Conservation (phyloP, 2,888 invertebrate species). For the Sympetrum striolatum region DNA sequence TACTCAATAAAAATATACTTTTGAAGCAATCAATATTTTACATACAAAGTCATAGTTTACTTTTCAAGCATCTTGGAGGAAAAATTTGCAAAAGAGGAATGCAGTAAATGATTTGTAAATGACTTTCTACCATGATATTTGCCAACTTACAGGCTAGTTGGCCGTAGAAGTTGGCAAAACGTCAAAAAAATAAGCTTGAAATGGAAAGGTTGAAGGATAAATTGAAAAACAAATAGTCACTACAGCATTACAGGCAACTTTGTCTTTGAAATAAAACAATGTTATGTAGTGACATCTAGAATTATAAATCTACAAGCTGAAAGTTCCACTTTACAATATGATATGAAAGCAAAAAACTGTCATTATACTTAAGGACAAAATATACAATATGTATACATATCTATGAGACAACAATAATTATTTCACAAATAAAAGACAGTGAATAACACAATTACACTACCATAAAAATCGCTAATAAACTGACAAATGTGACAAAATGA, state of each 20-base stretch:
- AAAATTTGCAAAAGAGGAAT: neutral
- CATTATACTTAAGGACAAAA: neutral
- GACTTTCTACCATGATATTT: neutral
- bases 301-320: neutral
- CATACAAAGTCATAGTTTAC: neutral
- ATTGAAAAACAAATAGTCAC: neutral
- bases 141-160: neutral
- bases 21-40: slow-evolving; percentile 6
- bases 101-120: neutral
- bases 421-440: neutral
- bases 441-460: neutral
- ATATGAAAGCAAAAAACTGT: neutral
- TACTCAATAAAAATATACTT: neutral
- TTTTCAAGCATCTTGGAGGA: slow-evolving; percentile 26
- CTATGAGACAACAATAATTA: neutral
- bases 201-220: neutral
- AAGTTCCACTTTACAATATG: neutral
- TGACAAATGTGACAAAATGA: neutral
- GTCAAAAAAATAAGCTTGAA: neutral
- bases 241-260: neutral
- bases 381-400: neutral
- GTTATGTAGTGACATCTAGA: neutral
- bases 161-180: neutral
- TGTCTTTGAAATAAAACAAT: neutral
- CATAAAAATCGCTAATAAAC: neutral